Base-by-base conservation (phyloP, 2,888 invertebrate species). In the Ceramica pisi region DNA sequence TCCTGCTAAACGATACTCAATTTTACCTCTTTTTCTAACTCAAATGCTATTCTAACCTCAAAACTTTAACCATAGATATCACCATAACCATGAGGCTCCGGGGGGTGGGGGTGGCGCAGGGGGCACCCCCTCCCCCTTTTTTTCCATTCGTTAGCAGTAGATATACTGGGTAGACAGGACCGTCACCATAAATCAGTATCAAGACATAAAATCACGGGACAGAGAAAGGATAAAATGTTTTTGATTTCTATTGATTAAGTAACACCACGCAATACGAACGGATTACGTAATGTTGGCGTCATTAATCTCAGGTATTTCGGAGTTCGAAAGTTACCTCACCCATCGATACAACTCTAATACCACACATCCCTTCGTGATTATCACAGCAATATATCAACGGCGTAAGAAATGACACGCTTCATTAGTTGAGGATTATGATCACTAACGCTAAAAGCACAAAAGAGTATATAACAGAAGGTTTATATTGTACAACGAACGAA, bases 341-440 rank as follows among this genome's bases (percentile, higher is more conserved):
- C n/a, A 68, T 74, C 68, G 63, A 56, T 56, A 56, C 12, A 10
- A 10, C n/a, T 10, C 55, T 63, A 62, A 59, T 46, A 50, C 60
- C 48, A 46, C 41, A 53, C 48, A 68, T 51, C 51, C 16, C 56
- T 48, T 55, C 26, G 65, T 35, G 65, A 65, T 74, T 78, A 76
- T 53, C 31, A 53, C 53, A 59, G 59, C 56, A 80, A 80, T 80
- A 80, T 64, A 80, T 80, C 80, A 76, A 48, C 57, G 50, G 69
- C 57, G 77, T 75, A 81, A 86, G 86, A 85, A 86, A 87, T 81
- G 82, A 85, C 84, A 82, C 76, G 83, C 78, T 88, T 90, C 89
- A 90, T 90, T 90, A 90, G 86, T 83, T 68, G 41, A 55, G 84
- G 87, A 88, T 89, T 90, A 88, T 89, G 89, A 85, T 81, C 75